These are phyloP conservation scores for Listrodromus nycthemerus DNA, from an alignment of 2,888 invertebrate genomes.

Conservation along the genomic window DNA sequence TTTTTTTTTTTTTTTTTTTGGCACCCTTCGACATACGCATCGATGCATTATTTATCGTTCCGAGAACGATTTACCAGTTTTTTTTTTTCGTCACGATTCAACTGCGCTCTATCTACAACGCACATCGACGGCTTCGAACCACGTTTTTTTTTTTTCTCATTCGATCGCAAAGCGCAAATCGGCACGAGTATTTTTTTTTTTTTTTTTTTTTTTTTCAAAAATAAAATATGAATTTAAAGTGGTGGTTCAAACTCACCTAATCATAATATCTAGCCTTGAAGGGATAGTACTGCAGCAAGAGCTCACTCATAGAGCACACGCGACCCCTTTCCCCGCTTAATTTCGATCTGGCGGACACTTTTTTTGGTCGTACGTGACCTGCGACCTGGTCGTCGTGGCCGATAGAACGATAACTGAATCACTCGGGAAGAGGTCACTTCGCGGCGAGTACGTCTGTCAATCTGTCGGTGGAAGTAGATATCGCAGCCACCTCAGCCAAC, in stretches of 20 bases:
- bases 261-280: conserved; percentile 82
- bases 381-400: conserved; percentile 78
- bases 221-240: neutral
- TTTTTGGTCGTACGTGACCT: conserved; percentile 62
- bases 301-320: conserved; percentile 74
- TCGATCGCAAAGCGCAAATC: neutral
- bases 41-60: conserved; percentile 22
- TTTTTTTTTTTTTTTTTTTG: conserved; percentile 26
- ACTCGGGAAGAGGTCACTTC: conserved; percentile 81
- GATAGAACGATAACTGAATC: conserved; percentile 82
- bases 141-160: conserved; percentile 24
- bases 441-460: conserved; percentile 81
- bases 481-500: conserved; percentile 41
- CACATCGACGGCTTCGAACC: conserved; percentile 2
- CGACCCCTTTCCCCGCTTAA: conserved; percentile 62
- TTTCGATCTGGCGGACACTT: conserved; percentile 67
- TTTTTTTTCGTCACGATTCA: conserved; percentile 19
- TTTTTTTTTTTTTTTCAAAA: neutral
- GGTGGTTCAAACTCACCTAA: conserved; percentile 79
- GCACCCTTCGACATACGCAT: conserved; percentile 21
- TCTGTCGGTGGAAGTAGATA: conserved; percentile 77
- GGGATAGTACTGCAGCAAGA: conserved; percentile 74
- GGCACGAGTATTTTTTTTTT: neutral
- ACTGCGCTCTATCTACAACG: neutral
- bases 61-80: neutral